Evolutionary conservation across 2,797 vertebrate genomes (phyloP).

Genomic region (Microctenopoma stevenorrisi): DNA sequence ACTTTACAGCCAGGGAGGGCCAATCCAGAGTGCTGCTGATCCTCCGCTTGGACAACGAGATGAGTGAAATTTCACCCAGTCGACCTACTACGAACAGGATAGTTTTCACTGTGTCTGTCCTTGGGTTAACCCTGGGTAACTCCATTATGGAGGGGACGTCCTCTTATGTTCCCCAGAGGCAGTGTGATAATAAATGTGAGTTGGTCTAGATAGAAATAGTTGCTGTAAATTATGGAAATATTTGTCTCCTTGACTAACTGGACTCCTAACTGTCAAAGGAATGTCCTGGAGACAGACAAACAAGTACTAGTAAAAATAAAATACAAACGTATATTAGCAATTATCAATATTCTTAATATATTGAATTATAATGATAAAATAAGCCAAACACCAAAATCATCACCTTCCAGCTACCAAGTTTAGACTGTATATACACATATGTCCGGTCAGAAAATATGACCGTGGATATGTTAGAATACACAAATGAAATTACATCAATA

Average conservation of each 20-base stretch:
- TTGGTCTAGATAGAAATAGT: constrained; percentile 25
- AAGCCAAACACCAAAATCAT: background rate
- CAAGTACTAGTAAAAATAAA: constrained; percentile 5
- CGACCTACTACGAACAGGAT: constrained; percentile 30
- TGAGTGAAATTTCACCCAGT: constrained; percentile 72
- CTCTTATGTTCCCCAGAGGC: constrained; percentile 34
- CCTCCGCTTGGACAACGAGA: constrained; percentile 41
- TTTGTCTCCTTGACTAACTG: constrained; percentile 43
- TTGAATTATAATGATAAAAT: background rate
- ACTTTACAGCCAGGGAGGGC: constrained; percentile 45
- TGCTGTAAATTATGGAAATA: constrained; percentile 54
- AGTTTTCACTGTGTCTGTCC: constrained; percentile 38
- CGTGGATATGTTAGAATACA: background rate
- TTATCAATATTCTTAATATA: background rate
- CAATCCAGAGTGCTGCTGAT: constrained; percentile 51
- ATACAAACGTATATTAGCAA: background rate
- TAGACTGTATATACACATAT: background rate
- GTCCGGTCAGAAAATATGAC: background rate
- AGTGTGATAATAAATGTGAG: constrained; percentile 47
- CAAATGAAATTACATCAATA: background rate
- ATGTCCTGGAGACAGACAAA: constrained; percentile 41
- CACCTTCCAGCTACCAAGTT: background rate
- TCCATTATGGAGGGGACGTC: constrained; percentile 46
- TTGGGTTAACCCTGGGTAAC: constrained; percentile 64
- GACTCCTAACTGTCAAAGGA: constrained; percentile 20